Percentiles rank a stretch among this genome's conserved stretches.
These are phyloP conservation scores for Echiichthys vipera DNA, from an alignment of 2,797 vertebrate genomes.

Conservation along the genomic window DNA sequence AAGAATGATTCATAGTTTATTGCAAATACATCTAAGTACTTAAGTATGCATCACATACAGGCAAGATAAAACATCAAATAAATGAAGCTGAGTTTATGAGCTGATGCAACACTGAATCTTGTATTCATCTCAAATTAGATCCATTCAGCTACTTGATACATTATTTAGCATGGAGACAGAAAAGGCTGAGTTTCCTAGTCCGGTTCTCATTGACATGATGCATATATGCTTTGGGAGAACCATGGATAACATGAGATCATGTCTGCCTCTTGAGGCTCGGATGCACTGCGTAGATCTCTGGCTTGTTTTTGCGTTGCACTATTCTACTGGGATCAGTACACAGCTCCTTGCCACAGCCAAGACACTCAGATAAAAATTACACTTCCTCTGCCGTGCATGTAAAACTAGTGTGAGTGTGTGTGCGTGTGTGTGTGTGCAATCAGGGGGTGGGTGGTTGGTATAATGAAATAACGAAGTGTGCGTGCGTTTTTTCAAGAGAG, in stretches of 20 bases:
- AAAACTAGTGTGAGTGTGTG: too few species aligned
- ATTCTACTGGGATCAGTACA: conserved; percentile 72
- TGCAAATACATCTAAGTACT: conserved; percentile 35
- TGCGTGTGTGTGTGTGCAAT: too few species aligned
- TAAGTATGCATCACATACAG: conserved; percentile 47
- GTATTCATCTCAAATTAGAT: conserved; percentile 75
- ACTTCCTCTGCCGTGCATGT: conserved; percentile 74
- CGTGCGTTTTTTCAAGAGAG: conserved; percentile 57
- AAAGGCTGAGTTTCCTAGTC: conserved; percentile 62
- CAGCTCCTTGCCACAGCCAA: conserved; percentile 56
- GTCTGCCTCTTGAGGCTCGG: conserved; percentile 71
- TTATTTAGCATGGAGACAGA: conserved; percentile 80
- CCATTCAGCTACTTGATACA: conserved; percentile 72
- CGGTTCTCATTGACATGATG: conserved; percentile 73
- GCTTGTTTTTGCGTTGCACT: conserved; percentile 69
- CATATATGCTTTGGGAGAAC: conserved; percentile 76
- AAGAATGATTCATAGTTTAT: conserved; percentile 35
- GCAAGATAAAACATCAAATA: conserved; percentile 44
- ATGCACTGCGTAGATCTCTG: conserved; percentile 58
- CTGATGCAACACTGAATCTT: conserved; percentile 56
- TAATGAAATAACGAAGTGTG: conserved; percentile 79
- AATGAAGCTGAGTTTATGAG: conserved; percentile 42
- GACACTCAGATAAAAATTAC: conserved; percentile 64
- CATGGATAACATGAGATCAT: conserved; percentile 83
- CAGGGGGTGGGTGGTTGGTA: conserved; percentile 54